Percentiles rank a stretch among this genome's conserved stretches.
phyloP scores from a whole-genome alignment of 2,888 invertebrate species.

The Lypha dubia region DNA sequence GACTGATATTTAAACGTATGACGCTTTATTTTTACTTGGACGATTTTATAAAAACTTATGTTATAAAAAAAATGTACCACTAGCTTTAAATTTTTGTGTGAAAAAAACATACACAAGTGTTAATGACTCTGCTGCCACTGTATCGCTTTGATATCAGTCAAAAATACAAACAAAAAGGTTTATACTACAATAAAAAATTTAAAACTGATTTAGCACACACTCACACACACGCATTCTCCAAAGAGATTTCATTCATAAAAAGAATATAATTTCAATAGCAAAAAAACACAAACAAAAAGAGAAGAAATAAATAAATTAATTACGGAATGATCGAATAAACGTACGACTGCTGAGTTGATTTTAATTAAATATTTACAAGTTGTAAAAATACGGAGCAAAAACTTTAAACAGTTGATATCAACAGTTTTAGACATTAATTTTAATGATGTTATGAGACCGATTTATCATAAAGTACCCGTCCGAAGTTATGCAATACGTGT shows the following conservation, averaged over 20 bases:
- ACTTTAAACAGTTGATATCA: slow-evolving; percentile 32
- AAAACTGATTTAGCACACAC: slow-evolving; percentile 47
- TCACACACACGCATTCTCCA: not conserved
- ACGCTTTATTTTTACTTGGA: not conserved
- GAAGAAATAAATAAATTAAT: slow-evolving; percentile 20
- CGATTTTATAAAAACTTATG: not conserved
- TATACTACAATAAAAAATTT: slow-evolving; percentile 26
- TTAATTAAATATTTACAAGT: slow-evolving; percentile 70
- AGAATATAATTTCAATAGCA: slow-evolving; percentile 6
- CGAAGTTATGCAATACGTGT: slow-evolving; percentile 23
- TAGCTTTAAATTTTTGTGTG: slow-evolving; percentile 4
- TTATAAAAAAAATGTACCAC: not conserved
- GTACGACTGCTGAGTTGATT: slow-evolving; percentile 46
- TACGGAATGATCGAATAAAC: slow-evolving; percentile 48
- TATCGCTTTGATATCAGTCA: slow-evolving; percentile 21
- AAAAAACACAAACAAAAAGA: slow-evolving; percentile 4
- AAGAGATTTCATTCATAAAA: slow-evolving; percentile 56
- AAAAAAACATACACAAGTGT: not conserved
- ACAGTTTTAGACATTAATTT: slow-evolving; percentile 54
- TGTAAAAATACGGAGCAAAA: slow-evolving; percentile 59
- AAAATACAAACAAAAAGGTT: slow-evolving; percentile 23
- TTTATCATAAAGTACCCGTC: slow-evolving; percentile 19
- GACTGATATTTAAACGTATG: slow-evolving; percentile 56
- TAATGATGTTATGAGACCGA: slow-evolving; percentile 41
- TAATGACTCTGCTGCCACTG: slow-evolving; percentile 31